A percentile compares a stretch with the other conserved stretches of the same genome.
These are phyloP conservation scores for Argopecten irradians DNA, from an alignment of 1,140 invertebrate species.

Conservation along the genomic window DNA sequence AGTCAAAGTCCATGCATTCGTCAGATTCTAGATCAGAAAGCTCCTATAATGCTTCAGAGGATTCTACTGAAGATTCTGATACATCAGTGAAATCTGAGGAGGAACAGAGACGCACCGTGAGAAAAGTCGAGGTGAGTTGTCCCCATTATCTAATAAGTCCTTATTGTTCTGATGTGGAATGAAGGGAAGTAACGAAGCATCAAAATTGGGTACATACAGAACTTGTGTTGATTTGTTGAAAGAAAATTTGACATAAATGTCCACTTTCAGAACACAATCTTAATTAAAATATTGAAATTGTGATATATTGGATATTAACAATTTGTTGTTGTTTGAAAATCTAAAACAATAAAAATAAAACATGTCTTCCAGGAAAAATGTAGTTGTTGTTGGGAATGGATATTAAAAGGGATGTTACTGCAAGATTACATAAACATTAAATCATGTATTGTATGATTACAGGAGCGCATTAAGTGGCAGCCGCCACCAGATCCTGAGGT, in stretches of 20 bases:
- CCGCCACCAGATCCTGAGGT: constrained; percentile 65
- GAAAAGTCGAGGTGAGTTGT: constrained; percentile 56
- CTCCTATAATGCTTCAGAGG: constrained; percentile 51
- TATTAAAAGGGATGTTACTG: no score
- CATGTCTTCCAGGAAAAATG: no score
- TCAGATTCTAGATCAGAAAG: constrained; percentile 53
- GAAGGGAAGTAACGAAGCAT: neutral
- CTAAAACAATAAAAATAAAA: no score
- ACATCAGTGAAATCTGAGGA: constrained; percentile 38
- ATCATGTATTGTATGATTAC: neutral
- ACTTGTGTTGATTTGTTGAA: neutral
- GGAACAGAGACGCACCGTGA: constrained; percentile 52
- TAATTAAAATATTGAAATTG: no score
- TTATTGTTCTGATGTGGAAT: neutral
- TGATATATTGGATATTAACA: no score
- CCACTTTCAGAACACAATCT: no score
- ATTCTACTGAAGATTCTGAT: constrained; percentile 47
- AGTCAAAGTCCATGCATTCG: constrained; percentile 38
- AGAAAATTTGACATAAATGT: no score
- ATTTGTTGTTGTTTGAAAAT: no score
- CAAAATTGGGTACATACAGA: neutral
- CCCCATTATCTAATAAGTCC: neutral
- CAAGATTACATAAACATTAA: neutral
- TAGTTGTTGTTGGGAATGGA: no score
- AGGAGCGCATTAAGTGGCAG: constrained; percentile 68